These are phyloP conservation scores for Bombus picipes DNA, from an alignment of 1,140 invertebrate species.

Conservation along the genomic window DNA sequence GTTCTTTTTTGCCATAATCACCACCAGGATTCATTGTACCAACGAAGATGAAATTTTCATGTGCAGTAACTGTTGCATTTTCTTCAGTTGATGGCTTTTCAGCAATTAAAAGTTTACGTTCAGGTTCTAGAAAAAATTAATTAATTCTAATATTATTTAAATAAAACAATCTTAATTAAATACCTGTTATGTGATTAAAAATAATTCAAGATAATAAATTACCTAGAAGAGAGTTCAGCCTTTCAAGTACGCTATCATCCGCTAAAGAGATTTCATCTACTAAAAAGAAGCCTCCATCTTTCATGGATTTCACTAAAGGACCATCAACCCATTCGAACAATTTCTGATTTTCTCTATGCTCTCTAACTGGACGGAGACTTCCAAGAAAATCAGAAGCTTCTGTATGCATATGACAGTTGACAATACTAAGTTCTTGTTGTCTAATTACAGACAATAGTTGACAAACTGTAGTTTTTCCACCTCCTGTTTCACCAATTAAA, in stretches of 20 bases:
- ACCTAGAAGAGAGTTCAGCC: conserved; percentile 96
- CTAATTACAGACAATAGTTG: conserved; percentile 91
- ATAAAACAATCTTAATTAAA: background rate
- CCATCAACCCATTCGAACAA: conserved; percentile 99
- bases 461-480: conserved; percentile 99
- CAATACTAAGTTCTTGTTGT: conserved; percentile 86
- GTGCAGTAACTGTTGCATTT: conserved; percentile 86
- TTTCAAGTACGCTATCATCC: conserved; percentile 98
- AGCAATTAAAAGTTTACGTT: conserved; percentile 93
- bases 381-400: conserved; percentile 99
- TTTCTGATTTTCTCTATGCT: conserved; percentile 84
- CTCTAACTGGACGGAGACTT: conserved; percentile 94
- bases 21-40: conserved; percentile 99
- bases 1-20: conserved; percentile 99
- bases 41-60: conserved; percentile 93
- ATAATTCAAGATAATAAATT: conserved; percentile 31
- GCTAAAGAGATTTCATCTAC: conserved; percentile 99
- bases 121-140: conserved; percentile 87
- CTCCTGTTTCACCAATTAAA: conserved; percentile 98
- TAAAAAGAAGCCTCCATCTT: conserved; percentile 93
- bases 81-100: conserved; percentile 87
- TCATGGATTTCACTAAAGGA: conserved; percentile 96
- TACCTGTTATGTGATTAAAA: background rate
- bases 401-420: conserved; percentile 99
- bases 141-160: background rate